Conservation (phyloP, 2,797 vertebrate species). For the Peromyscus attwateri region DNA sequence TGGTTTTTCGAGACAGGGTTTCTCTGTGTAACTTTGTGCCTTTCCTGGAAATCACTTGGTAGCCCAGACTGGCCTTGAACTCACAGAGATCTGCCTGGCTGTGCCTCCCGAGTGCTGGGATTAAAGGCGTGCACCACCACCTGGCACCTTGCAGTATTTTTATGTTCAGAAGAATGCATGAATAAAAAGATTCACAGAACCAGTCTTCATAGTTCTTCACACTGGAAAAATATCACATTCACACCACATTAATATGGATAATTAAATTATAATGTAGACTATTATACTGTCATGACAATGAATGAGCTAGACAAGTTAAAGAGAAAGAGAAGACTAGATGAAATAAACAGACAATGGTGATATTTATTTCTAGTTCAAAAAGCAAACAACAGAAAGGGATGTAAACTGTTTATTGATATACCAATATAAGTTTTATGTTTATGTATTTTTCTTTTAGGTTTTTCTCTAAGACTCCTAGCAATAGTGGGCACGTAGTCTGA, state of each 20-base stretch:
- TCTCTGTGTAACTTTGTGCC: no score
- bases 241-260: background rate
- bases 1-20: no score
- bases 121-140: no score
- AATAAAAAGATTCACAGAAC: background rate
- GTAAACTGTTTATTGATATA: background rate
- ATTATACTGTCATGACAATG: background rate
- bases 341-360: background rate
- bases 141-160: rapidly evolving
- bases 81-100: no score
- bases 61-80: no score
- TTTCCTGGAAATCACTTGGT: no score
- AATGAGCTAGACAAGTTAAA: background rate
- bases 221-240: background rate
- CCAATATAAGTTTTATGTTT: background rate
- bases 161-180: background rate
- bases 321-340: background rate
- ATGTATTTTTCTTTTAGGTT: background rate
- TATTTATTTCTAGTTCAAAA: background rate
- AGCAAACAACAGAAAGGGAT: background rate
- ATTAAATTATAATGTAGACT: background rate
- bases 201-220: background rate
- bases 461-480: background rate
- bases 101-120: no score
- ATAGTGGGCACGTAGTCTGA: background rate